Percentiles rank a stretch among this genome's conserved stretches.
These are phyloP conservation scores for Synergus itoensis DNA, from an alignment of 2,888 invertebrate genomes.

Conservation along the genomic window DNA sequence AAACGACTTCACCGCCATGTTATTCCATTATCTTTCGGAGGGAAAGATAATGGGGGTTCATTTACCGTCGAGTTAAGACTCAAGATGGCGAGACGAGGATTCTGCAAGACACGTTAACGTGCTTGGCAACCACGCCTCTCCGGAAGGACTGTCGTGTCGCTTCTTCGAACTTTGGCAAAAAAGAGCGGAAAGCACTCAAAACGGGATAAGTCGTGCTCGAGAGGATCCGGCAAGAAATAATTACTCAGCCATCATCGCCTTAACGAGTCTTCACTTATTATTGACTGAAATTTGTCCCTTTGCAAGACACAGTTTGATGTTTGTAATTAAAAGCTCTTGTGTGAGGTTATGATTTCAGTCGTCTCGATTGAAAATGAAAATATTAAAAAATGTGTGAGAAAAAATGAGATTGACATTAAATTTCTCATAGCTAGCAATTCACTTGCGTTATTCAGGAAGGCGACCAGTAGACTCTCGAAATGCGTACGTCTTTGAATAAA, in stretches of 20 bases:
- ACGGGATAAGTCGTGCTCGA: slow-evolving; percentile 57
- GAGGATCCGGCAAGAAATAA: slow-evolving; percentile 47
- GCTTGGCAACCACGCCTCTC: slow-evolving; percentile 68
- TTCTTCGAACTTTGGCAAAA: slow-evolving; percentile 55
- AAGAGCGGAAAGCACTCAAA: slow-evolving; percentile 58
- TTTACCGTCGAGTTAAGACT: slow-evolving; percentile 62
- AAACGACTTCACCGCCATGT: slow-evolving; percentile 27
- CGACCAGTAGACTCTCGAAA: not conserved
- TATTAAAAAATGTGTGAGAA: not conserved
- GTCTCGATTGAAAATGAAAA: not conserved
- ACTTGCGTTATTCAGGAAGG: not conserved
- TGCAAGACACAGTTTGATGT: slow-evolving; percentile 5
- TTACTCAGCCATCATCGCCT: slow-evolving; percentile 52
- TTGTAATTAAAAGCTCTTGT: not conserved
- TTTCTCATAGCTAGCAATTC: not conserved
- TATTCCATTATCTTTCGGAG: slow-evolving; percentile 34
- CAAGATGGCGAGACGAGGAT: slow-evolving; percentile 60
- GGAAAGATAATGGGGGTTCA: slow-evolving; percentile 46
- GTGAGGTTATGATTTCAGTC: not conserved
- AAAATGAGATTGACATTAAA: not conserved
- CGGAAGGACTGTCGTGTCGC: slow-evolving; percentile 56
- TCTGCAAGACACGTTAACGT: slow-evolving; percentile 70
- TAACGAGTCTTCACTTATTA: slow-evolving; percentile 68
- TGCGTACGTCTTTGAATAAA: not conserved
- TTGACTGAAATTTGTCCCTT: slow-evolving; percentile 62